These are phyloP conservation scores for Lepidochrysops patricia DNA, from an alignment of 2,888 invertebrate genomes.

Conservation along the genomic window DNA sequence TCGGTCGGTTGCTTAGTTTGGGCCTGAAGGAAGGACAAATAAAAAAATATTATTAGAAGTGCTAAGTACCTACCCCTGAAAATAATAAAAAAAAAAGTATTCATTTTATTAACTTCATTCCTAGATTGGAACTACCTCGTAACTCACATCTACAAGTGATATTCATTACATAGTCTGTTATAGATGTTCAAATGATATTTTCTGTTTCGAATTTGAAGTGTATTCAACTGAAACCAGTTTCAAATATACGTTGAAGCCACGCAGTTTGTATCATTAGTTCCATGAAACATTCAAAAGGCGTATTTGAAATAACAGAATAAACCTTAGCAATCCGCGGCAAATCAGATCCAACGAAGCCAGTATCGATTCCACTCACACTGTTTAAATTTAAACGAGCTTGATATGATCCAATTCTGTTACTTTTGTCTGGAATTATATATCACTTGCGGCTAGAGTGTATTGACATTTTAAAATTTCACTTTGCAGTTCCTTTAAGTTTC, in stretches of 20 bases:
- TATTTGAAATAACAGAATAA: conserved; percentile 19
- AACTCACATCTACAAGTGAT: too few relatives aligned
- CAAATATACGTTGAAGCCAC: neutral
- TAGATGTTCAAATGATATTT: too few relatives aligned
- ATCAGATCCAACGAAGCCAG: conserved; percentile 23
- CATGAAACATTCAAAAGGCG: conserved; percentile 21
- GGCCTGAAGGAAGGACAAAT: too few relatives aligned
- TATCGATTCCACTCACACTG: conserved; percentile 30
- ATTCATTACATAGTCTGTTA: too few relatives aligned
- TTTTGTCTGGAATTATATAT: conserved; percentile 11
- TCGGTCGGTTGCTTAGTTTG: too few relatives aligned
- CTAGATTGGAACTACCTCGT: too few relatives aligned
- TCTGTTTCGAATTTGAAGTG: conserved; percentile 8
- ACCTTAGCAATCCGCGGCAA: conserved; percentile 22
- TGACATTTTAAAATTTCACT: neutral
- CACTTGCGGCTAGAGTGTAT: neutral
- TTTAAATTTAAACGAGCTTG: conserved; percentile 43
- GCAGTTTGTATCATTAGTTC: conserved; percentile 12
- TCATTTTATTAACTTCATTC: too few relatives aligned
- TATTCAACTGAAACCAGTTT: neutral
- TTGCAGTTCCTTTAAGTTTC: too few relatives aligned
- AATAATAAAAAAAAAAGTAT: too few relatives aligned
- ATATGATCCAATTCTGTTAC: conserved; percentile 19
- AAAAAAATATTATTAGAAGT: too few relatives aligned
- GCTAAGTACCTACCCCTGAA: too few relatives aligned